Base-by-base conservation (phyloP, 2,113 vertebrate species). In the Apaloderma vittatum region DNA sequence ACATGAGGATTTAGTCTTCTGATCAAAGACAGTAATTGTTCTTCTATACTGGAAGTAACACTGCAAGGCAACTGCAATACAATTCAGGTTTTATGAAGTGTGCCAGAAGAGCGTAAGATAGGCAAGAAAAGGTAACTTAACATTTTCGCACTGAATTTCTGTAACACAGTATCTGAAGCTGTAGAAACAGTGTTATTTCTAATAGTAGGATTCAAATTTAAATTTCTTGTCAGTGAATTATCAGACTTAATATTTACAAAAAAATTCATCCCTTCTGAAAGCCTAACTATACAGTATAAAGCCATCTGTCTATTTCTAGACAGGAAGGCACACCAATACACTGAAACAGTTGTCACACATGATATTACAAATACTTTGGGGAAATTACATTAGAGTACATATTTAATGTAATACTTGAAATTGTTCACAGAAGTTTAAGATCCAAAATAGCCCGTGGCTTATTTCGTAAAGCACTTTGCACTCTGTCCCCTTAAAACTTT, bases 101-200 rank as follows among this genome's bases (percentile, higher is more conserved):
- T 23, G 37, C n/a, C 59, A 43, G 24, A 65, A 46, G 7, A 76
- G 7, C 0, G 0, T 9, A 73, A 21, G 12, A 36, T 2, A 0
- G 19, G 7, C 30, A 48, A 77, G 37, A 61, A 61, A 66, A 54
- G 16, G 1, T 36, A 63, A 72, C 9, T 36, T 27, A 8, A 3
- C 45, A 54, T 79, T 79, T 89, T 51, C 34, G 57, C 19, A n/a
- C 54, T 8, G 6, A 85, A 74, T 22, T 63, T 43, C 34, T 30
- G 40, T 40, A 40, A 40, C 40, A 40, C 40, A 40, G 40, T 40
- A 26, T 12, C 79, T 68, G 9, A 34, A 55, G 26, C 15, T 79
- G 84, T 40, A 51, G 27, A 74, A 78, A 36, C 21, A n/a, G 17
- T 20, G 18, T 21, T 79, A 49, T 55, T 74, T 62, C 54, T 61